Conservation (phyloP, 2,113 vertebrate genomes). For the Megaleporinus macrocephalus region DNA sequence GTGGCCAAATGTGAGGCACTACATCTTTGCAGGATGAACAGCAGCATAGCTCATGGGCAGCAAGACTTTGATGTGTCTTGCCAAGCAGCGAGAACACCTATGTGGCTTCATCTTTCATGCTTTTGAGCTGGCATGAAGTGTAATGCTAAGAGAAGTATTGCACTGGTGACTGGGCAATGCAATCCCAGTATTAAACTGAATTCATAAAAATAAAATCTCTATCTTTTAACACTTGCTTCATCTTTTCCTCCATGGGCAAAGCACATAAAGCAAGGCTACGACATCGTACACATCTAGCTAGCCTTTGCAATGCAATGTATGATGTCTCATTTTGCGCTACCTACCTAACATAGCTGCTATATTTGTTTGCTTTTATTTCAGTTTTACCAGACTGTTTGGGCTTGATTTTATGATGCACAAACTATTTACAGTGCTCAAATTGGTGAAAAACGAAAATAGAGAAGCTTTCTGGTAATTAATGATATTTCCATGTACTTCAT, state of each 20-base stretch:
- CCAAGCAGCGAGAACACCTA: slow-evolving; percentile 35
- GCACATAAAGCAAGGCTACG: slow-evolving; percentile 35
- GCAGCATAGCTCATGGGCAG: slow-evolving; percentile 23
- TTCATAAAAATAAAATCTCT: slow-evolving; percentile 52
- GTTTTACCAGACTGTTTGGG: slow-evolving; percentile 28
- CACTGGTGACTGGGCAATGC: slow-evolving; percentile 55
- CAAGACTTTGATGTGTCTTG: slow-evolving; percentile 20
- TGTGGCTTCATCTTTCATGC: slow-evolving; percentile 59
- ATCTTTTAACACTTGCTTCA: slow-evolving; percentile 43
- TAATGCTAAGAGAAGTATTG: slow-evolving; percentile 52
- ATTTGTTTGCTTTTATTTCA: slow-evolving; percentile 32
- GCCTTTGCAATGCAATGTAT: neutral
- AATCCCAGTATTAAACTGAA: slow-evolving; percentile 42
- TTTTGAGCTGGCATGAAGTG: slow-evolving; percentile 62
- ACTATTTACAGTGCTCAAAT: slow-evolving; percentile 42
- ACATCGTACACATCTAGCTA: slow-evolving; percentile 5
- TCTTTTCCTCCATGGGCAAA: slow-evolving; percentile 26
- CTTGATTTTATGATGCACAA: slow-evolving; percentile 20
- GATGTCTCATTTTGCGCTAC: neutral
- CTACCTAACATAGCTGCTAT: slow-evolving; percentile 22
- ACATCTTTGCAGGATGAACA: slow-evolving; percentile 22
- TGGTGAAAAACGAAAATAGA: neutral
- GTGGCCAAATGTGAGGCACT: neutral
- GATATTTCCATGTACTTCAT: slow-evolving; percentile 1
- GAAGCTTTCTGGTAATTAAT: neutral